Conservation (phyloP, 2,797 vertebrate species). For the Myotis planiceps region DNA sequence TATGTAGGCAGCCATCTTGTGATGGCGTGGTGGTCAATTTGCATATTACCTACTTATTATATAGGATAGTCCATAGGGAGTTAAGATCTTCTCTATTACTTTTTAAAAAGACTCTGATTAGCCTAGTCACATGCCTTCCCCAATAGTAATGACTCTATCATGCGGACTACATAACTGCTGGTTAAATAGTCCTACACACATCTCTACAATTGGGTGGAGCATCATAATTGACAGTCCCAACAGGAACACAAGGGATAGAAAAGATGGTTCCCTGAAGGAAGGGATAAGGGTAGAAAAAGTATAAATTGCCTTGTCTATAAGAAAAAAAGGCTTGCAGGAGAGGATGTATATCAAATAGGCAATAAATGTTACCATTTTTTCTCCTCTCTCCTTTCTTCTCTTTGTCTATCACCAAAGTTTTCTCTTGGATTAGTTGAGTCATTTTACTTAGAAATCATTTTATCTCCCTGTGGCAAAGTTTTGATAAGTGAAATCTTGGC, state of each 20-base stretch:
- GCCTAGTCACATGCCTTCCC: background rate
- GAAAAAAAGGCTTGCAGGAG: background rate
- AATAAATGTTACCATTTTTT: background rate
- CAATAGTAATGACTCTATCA: background rate
- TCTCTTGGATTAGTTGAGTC: background rate
- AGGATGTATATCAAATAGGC: background rate
- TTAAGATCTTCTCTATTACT: background rate
- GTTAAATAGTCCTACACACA: background rate
- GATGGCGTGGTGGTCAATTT: no score
- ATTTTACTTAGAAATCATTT: background rate
- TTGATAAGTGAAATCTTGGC: background rate
- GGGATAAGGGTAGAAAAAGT: background rate
- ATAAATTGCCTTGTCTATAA: background rate
- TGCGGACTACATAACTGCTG: background rate
- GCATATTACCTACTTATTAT: no score
- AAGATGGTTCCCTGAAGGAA: background rate
- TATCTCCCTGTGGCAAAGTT: background rate
- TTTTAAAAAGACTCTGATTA: background rate
- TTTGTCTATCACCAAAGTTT: background rate
- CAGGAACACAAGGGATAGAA: background rate
- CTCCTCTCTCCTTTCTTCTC: background rate
- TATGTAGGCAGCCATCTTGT: no score
- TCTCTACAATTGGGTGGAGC: background rate
- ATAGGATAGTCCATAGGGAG: background rate
- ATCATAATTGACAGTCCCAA: background rate